These are phyloP conservation scores for Drusus annulatus DNA, from an alignment of 1,140 invertebrate genomes.

Conservation along the genomic window DNA sequence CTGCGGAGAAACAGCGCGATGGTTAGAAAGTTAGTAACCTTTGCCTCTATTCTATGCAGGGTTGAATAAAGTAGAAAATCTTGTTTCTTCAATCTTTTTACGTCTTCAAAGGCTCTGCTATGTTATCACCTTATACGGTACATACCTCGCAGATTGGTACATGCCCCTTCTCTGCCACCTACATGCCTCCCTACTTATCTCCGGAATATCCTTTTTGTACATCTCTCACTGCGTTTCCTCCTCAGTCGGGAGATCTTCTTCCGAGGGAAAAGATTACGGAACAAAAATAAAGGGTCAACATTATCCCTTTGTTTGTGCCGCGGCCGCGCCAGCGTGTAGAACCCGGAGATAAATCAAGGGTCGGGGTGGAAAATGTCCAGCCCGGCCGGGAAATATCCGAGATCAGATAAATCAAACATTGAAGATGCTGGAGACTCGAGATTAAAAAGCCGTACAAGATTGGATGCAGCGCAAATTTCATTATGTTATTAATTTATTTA, in stretches of 20 bases:
- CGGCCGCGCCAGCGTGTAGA: slow-evolving; percentile 9
- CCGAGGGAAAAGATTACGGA: slow-evolving; percentile 11
- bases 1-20: too few relatives aligned
- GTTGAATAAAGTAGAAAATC: too few relatives aligned
- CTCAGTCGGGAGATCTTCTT: slow-evolving; percentile 6
- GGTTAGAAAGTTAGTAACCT: too few relatives aligned
- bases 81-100: not conserved
- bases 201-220: slow-evolving; percentile 6
- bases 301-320: slow-evolving; percentile 24
- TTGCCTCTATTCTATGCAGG: too few relatives aligned
- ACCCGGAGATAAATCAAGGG: slow-evolving; percentile 18
- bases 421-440: not conserved
- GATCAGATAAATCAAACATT: slow-evolving; percentile 26
- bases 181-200: not conserved
- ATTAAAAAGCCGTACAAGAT: too few relatives aligned
- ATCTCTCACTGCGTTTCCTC: not conserved
- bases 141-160: too few relatives aligned
- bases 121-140: too few relatives aligned
- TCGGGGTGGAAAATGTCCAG: slow-evolving; percentile 5
- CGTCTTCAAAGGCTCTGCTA: not conserved
- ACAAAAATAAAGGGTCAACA: slow-evolving; percentile 13
- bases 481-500: too few relatives aligned
- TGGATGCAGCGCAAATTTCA: too few relatives aligned
- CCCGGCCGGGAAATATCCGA: slow-evolving; percentile 12
- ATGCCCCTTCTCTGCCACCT: not conserved